Conservation (phyloP, 30 jellyfish, hydroid and myxozoan genomes). For the Rhopilema esculentum region DNA sequence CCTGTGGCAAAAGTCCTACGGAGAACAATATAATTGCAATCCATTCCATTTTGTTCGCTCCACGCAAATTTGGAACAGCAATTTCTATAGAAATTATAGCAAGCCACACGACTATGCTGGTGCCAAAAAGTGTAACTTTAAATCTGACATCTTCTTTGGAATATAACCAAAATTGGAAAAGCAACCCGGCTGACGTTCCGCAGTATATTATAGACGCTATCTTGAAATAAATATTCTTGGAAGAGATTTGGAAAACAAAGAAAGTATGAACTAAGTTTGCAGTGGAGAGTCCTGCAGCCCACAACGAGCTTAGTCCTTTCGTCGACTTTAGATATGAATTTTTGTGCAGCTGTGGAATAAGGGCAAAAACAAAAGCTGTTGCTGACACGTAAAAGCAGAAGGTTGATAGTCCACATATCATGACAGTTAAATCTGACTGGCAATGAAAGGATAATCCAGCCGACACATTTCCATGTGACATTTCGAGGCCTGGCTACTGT, state of each 20-base stretch:
- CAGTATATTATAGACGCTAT: constrained; percentile 11
- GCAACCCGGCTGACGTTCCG: constrained; percentile 12
- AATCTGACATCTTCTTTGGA: constrained; percentile 45
- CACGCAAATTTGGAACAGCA: constrained; percentile 41
- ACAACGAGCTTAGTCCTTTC: constrained; percentile 33
- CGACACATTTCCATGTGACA: not conserved
- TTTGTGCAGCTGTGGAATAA: constrained; percentile 57
- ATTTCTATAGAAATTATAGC: constrained; percentile 48
- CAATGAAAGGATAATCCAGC: constrained; percentile 5
- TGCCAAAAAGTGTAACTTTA: constrained; percentile 43
- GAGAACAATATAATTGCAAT: constrained; percentile 39
- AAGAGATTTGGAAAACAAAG: constrained; percentile 29
- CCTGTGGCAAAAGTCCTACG: constrained; percentile 54
- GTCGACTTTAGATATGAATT: constrained; percentile 47
- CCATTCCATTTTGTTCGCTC: constrained; percentile 51
- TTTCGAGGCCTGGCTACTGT: not conserved
- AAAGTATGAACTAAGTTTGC: constrained; percentile 46
- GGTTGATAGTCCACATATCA: constrained; percentile 38
- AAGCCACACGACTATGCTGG: constrained; percentile 44
- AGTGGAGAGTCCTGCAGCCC: constrained; percentile 48
- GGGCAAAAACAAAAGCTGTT: constrained; percentile 30
- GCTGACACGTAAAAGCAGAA: constrained; percentile 46
- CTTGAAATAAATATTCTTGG: constrained; percentile 30
- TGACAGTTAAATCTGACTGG: constrained; percentile 5
- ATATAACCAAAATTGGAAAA: constrained; percentile 61